phyloP scores from a whole-genome alignment of 2,113 vertebrate genomes.

The Syngnathus floridae region DNA sequence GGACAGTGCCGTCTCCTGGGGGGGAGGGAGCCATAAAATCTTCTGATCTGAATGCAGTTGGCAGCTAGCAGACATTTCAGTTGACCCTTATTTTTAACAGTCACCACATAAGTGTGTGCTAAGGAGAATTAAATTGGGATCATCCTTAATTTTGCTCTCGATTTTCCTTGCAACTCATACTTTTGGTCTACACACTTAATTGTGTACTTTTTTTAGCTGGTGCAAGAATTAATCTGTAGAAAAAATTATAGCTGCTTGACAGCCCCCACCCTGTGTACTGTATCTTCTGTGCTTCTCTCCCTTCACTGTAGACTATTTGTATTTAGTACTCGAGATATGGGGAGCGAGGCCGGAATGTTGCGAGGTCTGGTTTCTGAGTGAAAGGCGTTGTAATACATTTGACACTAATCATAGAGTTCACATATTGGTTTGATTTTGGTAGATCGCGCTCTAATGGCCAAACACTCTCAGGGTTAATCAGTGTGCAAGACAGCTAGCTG shows the following conservation, averaged over 20 bases:
- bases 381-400: slow-evolving; percentile 62
- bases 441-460: slow-evolving; percentile 61
- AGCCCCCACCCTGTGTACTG: slow-evolving; percentile 39
- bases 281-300: slow-evolving; percentile 47
- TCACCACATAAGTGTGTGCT: slow-evolving; percentile 37
- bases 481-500: slow-evolving; percentile 42
- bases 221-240: slow-evolving; percentile 33
- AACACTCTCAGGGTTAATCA: slow-evolving; percentile 66
- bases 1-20: slow-evolving; percentile 22
- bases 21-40: slow-evolving; percentile 18
- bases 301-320: slow-evolving; percentile 49
- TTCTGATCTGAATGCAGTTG: slow-evolving; percentile 12
- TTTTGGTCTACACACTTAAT: slow-evolving; percentile 29
- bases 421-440: slow-evolving; percentile 68
- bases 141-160: slow-evolving; percentile 38
- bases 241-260: slow-evolving; percentile 51
- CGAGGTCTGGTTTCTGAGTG: slow-evolving; percentile 59
- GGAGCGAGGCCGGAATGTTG: slow-evolving; percentile 49
- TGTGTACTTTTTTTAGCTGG: slow-evolving; percentile 35
- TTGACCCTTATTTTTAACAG: slow-evolving; percentile 29
- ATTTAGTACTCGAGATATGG: slow-evolving; percentile 63
- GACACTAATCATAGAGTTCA: slow-evolving; percentile 70
- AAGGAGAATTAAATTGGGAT: slow-evolving; percentile 19
- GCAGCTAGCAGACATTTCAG: slow-evolving; percentile 16
- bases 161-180: neutral